Evolutionary conservation across 2,113 vertebrate species (phyloP).

Genomic region (Cisticola juncidis): DNA sequence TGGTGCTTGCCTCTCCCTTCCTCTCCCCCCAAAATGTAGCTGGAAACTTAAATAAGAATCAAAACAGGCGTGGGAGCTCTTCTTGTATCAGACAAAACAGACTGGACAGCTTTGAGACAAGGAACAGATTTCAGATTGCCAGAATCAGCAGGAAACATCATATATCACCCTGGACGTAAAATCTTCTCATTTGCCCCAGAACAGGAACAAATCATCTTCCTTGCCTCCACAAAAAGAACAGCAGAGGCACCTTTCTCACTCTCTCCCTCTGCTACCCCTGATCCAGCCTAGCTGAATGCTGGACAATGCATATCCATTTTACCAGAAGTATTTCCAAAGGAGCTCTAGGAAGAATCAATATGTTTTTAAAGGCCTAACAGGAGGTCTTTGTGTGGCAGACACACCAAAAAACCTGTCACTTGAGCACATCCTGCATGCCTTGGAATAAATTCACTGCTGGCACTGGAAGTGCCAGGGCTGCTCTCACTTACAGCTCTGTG

Average conservation of each 20-base stretch:
- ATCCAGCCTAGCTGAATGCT: not conserved
- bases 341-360: not conserved
- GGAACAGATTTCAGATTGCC: not conserved
- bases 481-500: not conserved
- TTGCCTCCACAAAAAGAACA: not conserved
- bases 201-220: not conserved
- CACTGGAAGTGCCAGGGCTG: not conserved
- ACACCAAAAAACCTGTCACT: not conserved
- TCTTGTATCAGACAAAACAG: not conserved
- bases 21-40: fast-evolving
- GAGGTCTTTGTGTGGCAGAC: not conserved
- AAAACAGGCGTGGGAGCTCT: not conserved
- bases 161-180: not conserved
- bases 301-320: not conserved
- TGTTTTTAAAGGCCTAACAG: not conserved
- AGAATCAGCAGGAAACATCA: not conserved
- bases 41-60: not conserved
- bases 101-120: not conserved
- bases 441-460: not conserved
- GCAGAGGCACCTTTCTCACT: not conserved
- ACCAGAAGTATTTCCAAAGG: not conserved
- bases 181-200: not conserved
- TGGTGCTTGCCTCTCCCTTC: not conserved
- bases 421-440: not conserved
- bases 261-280: not conserved